Base-by-base conservation (phyloP, 2,797 vertebrate genomes). In the Anabas testudineus region DNA sequence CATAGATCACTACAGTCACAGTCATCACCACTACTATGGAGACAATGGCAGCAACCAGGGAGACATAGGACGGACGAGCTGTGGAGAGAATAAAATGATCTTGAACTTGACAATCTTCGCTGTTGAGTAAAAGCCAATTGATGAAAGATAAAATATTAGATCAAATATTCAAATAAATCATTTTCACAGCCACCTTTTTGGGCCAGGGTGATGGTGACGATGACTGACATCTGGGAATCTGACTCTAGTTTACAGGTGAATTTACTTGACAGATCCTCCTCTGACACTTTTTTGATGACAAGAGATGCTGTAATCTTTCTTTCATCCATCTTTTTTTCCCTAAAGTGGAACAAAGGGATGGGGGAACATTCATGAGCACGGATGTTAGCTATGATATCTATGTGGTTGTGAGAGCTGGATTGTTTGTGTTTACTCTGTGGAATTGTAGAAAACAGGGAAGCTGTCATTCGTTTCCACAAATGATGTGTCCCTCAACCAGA, bases 161-260 rank as follows among this genome's bases (percentile, higher is more conserved):
- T 36, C 3, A 7, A 54, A 39, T n/a, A n/a, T n/a, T n/a, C n/a
- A n/a, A n/a, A n/a, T n/a, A n/a, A n/a, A n/a, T n/a, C n/a, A n/a
- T n/a, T n/a, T n/a, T n/a, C n/a, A n/a, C n/a, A n/a, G n/a, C n/a
- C 59, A 90, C 84, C 16, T 80, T 58, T 88, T 52, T 14, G 21
- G 15, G 24, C 45, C 55, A 92, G 56, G 1, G 7, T 62, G 63
- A 91, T 46, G 34, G 43, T 87, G 71, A 86, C 76, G 2, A 7
- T 62, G 4, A 0, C 30, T 4, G 59, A 4, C 0, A 0, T 0
- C 7, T 36, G 2, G 0, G 0, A 0, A 0, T 16, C 3, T 24
- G 46, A 15, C 0, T 58, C 12, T 51, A 91, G 37, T 70, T 42
- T 78, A 41, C 91, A 93, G 24, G 75, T 84, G 30, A 84, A 92